Base-by-base conservation (phyloP, 2,797 vertebrate genomes). In the Heterohyrax brucei region DNA sequence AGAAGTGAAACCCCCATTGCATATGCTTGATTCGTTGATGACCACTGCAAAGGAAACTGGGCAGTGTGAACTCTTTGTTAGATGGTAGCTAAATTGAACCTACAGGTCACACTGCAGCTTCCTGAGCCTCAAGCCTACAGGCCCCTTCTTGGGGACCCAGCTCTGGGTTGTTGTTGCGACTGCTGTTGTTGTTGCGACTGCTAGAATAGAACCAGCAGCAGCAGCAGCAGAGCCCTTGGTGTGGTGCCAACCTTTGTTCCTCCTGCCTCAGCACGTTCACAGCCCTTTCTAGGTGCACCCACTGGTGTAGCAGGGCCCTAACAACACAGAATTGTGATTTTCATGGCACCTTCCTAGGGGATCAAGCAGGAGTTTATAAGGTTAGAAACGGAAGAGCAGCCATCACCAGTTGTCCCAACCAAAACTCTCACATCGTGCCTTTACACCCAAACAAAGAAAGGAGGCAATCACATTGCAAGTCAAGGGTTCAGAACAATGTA, bases 111-210 rank as follows among this genome's bases (percentile, higher is more conserved):
- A 72, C 84, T 19, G 0, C 78, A 82, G 91, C 53, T 95, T 96
- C 95, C 89, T 86, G 95, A 50, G 68, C 76, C 64, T 82, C 76
- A 28, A 77, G 64, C 87, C 44, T 16, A 5, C 50, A 83, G 76
- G 39, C 13, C n/a, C 39, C 93, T 72, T 21, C 33, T 78, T 1
- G 0, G 83, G 46, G 77, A 68, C 46, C 16, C 53, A 66, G 53
- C 70, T 22, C 48, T 53, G 33, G 77, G 78, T 92, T 96, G 96
- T 94, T 39, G 39, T 39, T 39, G n/a, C n/a, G n/a, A n/a, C 95
- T 84, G n/a, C n/a, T n/a, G 14, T 62, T 22, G 21, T 22, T 50
- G 66, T 18, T 2, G 6, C n/a, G 16, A 48, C 21, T 70, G 46
- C 24, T 13, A 28, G 10, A 30, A 19, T 2, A 66, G 28, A 7